These are phyloP conservation scores for Rhaphigaster nebulosa DNA, from an alignment of 2,888 invertebrate species.

Conservation along the genomic window DNA sequence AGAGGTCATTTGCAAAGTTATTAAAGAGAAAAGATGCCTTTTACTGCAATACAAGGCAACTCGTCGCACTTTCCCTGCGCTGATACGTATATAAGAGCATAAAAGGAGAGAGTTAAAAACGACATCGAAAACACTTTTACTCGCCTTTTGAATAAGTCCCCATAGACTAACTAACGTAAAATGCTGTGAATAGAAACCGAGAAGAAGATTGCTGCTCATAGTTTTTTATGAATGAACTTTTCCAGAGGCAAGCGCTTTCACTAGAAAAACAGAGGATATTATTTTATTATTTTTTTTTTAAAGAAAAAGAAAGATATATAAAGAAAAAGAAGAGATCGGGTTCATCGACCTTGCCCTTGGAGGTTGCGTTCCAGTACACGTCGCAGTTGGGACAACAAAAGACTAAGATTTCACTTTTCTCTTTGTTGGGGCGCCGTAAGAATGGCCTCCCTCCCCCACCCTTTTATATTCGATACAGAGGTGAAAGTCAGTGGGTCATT, in stretches of 20 bases:
- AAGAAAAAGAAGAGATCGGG: not conserved
- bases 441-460: slow-evolving; percentile 52
- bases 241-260: not conserved
- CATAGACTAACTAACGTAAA: not conserved
- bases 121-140: slow-evolving; percentile 38
- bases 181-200: not conserved
- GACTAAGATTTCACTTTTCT: slow-evolving; percentile 59
- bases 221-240: not conserved
- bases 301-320: not conserved
- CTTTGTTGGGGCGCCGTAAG: slow-evolving; percentile 58
- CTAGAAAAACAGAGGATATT: not conserved
- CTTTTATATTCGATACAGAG: slow-evolving; percentile 55
- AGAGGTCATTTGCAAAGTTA: not conserved
- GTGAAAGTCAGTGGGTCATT: slow-evolving; percentile 58
- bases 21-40: slow-evolving; percentile 4
- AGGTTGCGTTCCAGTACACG: slow-evolving; percentile 51
- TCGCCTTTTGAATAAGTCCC: slow-evolving; percentile 14
- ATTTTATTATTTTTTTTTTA: not conserved
- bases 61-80: slow-evolving; percentile 10
- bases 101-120: slow-evolving; percentile 40
- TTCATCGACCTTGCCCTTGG: slow-evolving; percentile 57
- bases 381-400: slow-evolving; percentile 52
- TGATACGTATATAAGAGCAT: slow-evolving; percentile 44
- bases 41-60: slow-evolving; percentile 15
- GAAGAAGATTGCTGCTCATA: not conserved